Base-by-base conservation (phyloP, 2,888 invertebrate genomes). In the Andrena flavipes region DNA sequence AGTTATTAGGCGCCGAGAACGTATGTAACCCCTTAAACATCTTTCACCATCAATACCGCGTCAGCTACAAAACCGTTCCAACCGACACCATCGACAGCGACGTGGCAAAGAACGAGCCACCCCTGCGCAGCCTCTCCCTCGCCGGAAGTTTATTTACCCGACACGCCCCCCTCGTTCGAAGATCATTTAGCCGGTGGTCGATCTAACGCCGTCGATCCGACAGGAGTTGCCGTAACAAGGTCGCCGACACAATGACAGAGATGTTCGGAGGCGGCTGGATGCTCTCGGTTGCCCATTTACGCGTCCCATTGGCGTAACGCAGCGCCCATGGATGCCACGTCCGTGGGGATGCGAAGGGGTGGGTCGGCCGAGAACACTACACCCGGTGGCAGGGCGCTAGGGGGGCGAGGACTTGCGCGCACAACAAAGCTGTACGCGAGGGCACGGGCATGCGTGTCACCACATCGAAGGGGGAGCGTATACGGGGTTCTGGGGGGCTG, bases 111-210 rank as follows among this genome's bases (percentile, higher is more conserved):
- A 51, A 20, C 42, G 13, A 56, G 7, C 51, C 54, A 42, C 42
- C 76, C 86, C 84, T 80, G 73, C 29, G 20, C 26, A 63, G 0
- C 48, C 29, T 30, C 68, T 48, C 59, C 48, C 30, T n/a, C 6
- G 23, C 59, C 73, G 69, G 82, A 82, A 83, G 85, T 75, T 80
- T 85, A 87, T 89, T 87, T 84, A 80, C 75, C 69, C 80, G 88
- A 81, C 90, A 90, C 91, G 91, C 91, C 91, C 87, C 84, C 79
- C 84, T 89, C 84, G 89, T 90, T 87, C 87, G 74, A 81, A 79
- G 83, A 81, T 86, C 88, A 83, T 88, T 88, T 88, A 84, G 85
- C 30, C 7, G 59, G 16, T n/a, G 20, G 69, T 33, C 65, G 63
- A 67, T 74, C 60, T 71, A 73, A 79, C 56, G 56, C 79, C 59